Conservation (phyloP, 2,888 invertebrate species). For the Xanthia togata region DNA sequence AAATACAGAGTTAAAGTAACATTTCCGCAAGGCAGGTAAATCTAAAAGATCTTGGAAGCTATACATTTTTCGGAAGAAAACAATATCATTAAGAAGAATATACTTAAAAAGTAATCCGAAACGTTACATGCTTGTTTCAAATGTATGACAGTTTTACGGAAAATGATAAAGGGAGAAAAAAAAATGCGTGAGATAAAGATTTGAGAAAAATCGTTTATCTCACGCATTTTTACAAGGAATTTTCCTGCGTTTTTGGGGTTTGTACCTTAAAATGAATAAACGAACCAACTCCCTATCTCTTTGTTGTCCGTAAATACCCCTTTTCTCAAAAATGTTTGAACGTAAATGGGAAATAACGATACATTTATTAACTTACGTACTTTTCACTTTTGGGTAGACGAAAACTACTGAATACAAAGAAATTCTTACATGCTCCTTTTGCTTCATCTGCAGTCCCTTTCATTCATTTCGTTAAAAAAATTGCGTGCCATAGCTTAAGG, state of each 20-base stretch:
- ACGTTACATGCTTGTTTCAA: constrained; percentile 10
- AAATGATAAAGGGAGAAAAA: not conserved
- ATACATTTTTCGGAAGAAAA: constrained; percentile 37
- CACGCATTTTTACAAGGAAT: not conserved
- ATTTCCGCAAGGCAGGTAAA: constrained; percentile 20
- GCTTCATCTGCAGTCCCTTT: no score
- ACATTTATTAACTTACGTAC: no score
- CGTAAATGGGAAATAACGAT: not conserved
- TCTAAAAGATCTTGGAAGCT: not conserved
- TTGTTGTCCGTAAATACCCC: not conserved
- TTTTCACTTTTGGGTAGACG: no score
- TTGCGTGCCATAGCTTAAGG: no score
- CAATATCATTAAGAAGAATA: constrained; percentile 21
- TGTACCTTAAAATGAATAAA: constrained; percentile 22
- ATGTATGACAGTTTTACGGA: constrained; percentile 17
- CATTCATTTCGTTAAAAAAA: no score
- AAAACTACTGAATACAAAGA: no score
- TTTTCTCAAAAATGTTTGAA: not conserved
- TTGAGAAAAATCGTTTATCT: constrained; percentile 5
- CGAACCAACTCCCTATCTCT: not conserved
- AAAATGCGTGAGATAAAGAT: not conserved
- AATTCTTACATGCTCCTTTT: no score
- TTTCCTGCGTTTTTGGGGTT: not conserved
- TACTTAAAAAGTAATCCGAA: constrained; percentile 16
- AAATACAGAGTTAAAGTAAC: not conserved